Conservation (phyloP, 37 sponge, comb jelly and placozoan genomes). For the Tethya wilhelma region DNA sequence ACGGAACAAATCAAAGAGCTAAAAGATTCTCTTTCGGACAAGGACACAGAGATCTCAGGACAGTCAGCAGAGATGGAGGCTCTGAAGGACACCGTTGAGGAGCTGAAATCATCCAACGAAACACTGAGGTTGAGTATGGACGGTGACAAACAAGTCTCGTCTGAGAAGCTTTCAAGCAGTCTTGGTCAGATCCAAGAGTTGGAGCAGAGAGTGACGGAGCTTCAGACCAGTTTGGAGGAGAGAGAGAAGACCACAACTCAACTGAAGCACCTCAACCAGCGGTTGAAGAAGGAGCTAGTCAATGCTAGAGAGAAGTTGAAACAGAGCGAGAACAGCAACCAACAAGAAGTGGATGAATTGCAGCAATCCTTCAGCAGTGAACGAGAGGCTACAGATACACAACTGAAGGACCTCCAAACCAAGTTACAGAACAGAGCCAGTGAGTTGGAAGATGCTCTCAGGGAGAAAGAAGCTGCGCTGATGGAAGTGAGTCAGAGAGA, state of each 20-base stretch:
- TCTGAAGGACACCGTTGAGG: background rate
- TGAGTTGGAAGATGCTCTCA: background rate
- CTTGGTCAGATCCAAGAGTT: constrained; percentile 16
- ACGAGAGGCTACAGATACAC: background rate
- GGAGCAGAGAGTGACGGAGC: constrained; percentile 22
- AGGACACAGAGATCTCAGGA: background rate
- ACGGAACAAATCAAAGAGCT: background rate
- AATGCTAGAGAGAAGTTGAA: constrained; percentile 4
- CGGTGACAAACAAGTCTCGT: background rate
- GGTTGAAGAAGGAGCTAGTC: constrained; percentile 5
- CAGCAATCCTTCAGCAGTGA: background rate
- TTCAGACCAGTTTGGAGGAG: background rate
- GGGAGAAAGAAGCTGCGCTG: constrained; percentile 2
- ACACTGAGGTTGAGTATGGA: background rate
- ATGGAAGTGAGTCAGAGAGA: background rate
- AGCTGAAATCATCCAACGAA: background rate
- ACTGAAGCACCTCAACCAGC: background rate
- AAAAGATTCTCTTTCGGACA: background rate
- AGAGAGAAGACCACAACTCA: background rate
- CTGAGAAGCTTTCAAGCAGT: constrained; percentile 2
- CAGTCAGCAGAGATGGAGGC: background rate
- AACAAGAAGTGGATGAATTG: constrained; percentile 4
- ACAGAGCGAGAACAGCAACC: background rate
- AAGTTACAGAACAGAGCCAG: background rate
- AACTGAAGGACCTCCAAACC: background rate